A percentile compares a stretch with the other conserved stretches of the same genome.
Conservation (phyloP, 2,888 invertebrate species). For the Stenichneumon culpator region DNA sequence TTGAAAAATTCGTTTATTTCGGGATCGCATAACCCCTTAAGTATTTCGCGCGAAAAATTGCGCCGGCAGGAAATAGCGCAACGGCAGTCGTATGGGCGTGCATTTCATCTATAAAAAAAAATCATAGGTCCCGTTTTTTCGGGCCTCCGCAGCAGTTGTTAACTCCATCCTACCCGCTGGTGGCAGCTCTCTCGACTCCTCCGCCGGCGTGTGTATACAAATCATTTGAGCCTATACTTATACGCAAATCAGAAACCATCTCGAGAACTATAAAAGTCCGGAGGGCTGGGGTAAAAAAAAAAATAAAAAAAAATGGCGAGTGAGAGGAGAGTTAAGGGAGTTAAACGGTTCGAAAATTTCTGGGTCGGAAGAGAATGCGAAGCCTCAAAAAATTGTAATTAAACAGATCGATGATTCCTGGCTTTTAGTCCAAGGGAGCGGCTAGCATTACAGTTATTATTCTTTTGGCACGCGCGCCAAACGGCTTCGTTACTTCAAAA, state of each 20-base stretch:
- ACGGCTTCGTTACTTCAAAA: background rate
- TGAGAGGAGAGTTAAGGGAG: background rate
- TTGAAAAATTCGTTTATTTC: too few species aligned
- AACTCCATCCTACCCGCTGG: slow-evolving; percentile 36
- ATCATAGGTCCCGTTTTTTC: slow-evolving; percentile 1
- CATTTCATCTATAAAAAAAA: background rate
- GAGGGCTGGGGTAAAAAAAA: background rate
- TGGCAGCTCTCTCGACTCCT: slow-evolving; percentile 51
- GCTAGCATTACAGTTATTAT: slow-evolving; percentile 3
- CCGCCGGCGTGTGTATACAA: slow-evolving; percentile 76
- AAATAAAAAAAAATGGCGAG: background rate
- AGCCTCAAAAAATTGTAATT: slow-evolving; percentile 12
- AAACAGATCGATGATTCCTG: slow-evolving; percentile 14
- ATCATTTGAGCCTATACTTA: slow-evolving; percentile 82
- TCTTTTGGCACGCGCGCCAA: slow-evolving; percentile 12
- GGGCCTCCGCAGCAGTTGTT: slow-evolving; percentile 20
- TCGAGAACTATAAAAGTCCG: slow-evolving; percentile 26
- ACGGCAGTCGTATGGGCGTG: background rate
- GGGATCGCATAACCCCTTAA: background rate
- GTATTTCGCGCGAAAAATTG: background rate
- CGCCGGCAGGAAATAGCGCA: background rate
- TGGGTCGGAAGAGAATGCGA: background rate
- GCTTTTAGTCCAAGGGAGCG: background rate
- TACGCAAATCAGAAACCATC: slow-evolving; percentile 66
- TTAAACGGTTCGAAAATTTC: slow-evolving; percentile 6